Conservation (phyloP, 2,113 vertebrate species). For the Rhegmatorhina hoffmannsi region DNA sequence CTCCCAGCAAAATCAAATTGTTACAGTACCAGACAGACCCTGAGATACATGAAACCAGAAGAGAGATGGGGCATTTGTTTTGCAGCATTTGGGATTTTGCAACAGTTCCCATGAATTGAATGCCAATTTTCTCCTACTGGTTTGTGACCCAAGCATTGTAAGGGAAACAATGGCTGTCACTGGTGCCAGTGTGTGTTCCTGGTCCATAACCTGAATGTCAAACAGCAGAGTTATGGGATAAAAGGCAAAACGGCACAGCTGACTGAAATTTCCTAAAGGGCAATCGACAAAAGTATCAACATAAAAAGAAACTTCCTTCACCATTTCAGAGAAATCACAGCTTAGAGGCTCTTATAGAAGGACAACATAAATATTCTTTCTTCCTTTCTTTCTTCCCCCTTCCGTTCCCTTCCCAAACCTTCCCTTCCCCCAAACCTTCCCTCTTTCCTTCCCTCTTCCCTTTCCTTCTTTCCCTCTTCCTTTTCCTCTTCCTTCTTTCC, state of each 20-base stretch:
- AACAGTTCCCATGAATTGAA: constrained; percentile 34
- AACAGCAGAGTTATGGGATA: not conserved
- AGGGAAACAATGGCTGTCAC: constrained; percentile 50
- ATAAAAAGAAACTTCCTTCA: not conserved
- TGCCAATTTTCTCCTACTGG: constrained; percentile 6
- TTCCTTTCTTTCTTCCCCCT: not conserved
- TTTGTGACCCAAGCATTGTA: constrained; percentile 18
- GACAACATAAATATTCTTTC: not conserved
- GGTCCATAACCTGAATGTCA: constrained; percentile 57
- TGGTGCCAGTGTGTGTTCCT: constrained; percentile 50
- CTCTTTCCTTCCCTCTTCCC: not conserved
- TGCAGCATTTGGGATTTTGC: constrained; percentile 29
- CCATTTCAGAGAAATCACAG: not conserved
- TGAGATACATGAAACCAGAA: not conserved
- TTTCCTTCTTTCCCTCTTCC: too few relatives aligned
- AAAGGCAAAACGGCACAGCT: constrained; percentile 38
- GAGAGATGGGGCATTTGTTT: not conserved
- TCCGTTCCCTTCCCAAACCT: not conserved
- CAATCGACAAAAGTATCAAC: not conserved
- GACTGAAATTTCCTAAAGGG: constrained; percentile 42
- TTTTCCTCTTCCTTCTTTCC: not conserved
- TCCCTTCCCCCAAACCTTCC: too few relatives aligned
- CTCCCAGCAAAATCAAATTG: not conserved
- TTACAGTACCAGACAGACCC: not conserved
- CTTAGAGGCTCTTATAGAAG: not conserved